These are phyloP conservation scores for Adineta ricciae DNA, from an alignment of 2,888 invertebrate genomes.

Conservation along the genomic window DNA sequence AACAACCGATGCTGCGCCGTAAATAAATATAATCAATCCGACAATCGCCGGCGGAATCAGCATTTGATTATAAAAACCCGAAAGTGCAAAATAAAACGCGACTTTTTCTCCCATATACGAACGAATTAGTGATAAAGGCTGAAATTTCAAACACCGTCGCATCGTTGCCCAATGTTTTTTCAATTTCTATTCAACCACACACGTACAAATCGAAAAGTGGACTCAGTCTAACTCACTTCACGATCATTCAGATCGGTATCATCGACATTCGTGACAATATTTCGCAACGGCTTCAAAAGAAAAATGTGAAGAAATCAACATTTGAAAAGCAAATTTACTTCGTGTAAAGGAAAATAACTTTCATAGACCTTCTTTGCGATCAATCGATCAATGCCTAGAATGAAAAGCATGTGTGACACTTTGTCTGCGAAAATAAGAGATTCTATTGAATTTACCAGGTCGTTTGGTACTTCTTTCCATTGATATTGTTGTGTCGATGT, in stretches of 20 bases:
- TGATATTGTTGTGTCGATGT: too few species aligned
- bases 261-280: too few species aligned
- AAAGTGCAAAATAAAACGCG: constrained; percentile 57
- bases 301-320: background rate
- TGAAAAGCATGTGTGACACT: too few species aligned
- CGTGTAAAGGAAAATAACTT: background rate
- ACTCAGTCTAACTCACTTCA: background rate
- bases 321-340: background rate
- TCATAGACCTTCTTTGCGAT: background rate
- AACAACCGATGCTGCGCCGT: constrained; percentile 42
- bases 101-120: constrained; percentile 58
- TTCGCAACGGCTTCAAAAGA: background rate
- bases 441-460: too few species aligned
- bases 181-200: constrained; percentile 47
- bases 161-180: constrained; percentile 56
- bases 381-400: background rate
- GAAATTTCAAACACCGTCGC: constrained; percentile 56
- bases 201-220: background rate
- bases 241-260: background rate
- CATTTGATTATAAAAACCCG: constrained; percentile 78
- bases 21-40: constrained; percentile 46
- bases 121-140: constrained; percentile 56
- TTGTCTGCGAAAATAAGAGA: too few species aligned
- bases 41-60: constrained; percentile 58
- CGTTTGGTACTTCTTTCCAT: too few species aligned